A percentile compares a stretch with the other conserved stretches of the same genome.
phyloP scores from a whole-genome alignment of 2,888 invertebrate genomes.

The Diplolepis rosae region DNA sequence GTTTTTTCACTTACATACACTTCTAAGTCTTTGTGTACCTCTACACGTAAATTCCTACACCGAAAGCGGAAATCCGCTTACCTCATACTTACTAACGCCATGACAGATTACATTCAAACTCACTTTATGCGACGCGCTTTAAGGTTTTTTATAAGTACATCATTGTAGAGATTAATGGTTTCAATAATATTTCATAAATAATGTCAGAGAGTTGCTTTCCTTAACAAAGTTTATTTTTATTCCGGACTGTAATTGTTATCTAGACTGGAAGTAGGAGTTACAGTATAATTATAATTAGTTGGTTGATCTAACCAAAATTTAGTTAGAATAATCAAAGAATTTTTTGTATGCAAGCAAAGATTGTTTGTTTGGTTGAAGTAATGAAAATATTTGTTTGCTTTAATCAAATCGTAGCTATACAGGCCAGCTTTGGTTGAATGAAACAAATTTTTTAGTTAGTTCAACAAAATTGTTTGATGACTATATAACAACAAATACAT shows the following conservation, averaged over 20 bases:
- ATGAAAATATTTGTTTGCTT: too few relatives aligned
- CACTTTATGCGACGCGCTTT: slow-evolving; percentile 32
- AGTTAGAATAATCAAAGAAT: too few relatives aligned
- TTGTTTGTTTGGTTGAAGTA: too few relatives aligned
- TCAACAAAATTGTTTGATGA: too few relatives aligned
- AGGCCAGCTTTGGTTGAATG: too few relatives aligned
- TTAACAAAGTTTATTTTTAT: background rate
- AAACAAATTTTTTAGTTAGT: too few relatives aligned
- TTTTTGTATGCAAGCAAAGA: too few relatives aligned
- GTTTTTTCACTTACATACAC: slow-evolving; percentile 40
- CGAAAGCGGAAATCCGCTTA: slow-evolving; percentile 26
- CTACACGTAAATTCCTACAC: slow-evolving; percentile 29
- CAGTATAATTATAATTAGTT: too few relatives aligned
- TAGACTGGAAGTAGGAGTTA: too few relatives aligned
- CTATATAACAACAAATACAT: too few relatives aligned
- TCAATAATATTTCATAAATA: slow-evolving; percentile 1
- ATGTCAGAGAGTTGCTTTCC: background rate
- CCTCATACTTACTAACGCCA: slow-evolving; percentile 31
- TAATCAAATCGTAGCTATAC: too few relatives aligned
- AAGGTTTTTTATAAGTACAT: slow-evolving; percentile 27
- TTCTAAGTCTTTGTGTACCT: slow-evolving; percentile 31
- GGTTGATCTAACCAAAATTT: too few relatives aligned
- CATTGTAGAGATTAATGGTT: background rate
- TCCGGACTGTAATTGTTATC: background rate
- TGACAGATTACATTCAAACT: slow-evolving; percentile 18